These are phyloP conservation scores for Gorsachius magnificus DNA, from an alignment of 2,797 vertebrate genomes.

Conservation along the genomic window DNA sequence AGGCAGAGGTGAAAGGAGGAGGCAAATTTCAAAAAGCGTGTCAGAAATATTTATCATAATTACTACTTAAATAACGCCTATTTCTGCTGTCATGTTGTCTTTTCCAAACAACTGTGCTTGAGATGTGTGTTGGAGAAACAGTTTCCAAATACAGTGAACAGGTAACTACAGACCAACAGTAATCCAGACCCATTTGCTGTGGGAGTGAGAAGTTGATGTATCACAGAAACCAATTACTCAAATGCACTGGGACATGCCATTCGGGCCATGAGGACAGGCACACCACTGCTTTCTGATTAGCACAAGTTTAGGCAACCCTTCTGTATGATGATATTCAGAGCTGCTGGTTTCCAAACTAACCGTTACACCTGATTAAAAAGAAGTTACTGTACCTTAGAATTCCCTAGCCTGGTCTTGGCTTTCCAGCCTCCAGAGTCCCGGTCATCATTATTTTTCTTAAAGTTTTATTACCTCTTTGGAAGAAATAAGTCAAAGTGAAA, in stretches of 20 bases:
- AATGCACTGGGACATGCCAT: not conserved
- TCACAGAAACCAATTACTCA: not conserved
- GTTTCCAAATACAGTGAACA: not conserved
- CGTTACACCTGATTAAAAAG: not conserved
- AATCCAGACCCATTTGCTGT: not conserved
- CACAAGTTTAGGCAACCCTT: not conserved
- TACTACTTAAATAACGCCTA: not conserved
- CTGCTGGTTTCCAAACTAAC: not conserved
- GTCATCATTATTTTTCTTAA: not conserved
- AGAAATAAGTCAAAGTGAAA: not conserved
- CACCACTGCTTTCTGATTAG: not conserved
- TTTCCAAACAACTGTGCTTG: not conserved
- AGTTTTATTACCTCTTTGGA: not conserved
- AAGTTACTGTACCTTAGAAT: not conserved
- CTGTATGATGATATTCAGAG: not conserved
- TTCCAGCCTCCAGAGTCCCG: not conserved
- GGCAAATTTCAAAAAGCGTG: not conserved
- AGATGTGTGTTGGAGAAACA: not conserved
- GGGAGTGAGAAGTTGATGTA: not conserved
- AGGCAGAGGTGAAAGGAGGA: not conserved
- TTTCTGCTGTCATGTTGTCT: not conserved
- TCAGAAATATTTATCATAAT: not conserved
- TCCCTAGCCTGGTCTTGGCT: not conserved
- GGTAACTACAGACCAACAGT: not conserved
- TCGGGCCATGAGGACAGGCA: fast-evolving